A percentile compares a stretch with the other conserved stretches of the same genome.
Conservation (phyloP, 2,888 invertebrate genomes). For the Archaeoteleia sp. region DNA sequence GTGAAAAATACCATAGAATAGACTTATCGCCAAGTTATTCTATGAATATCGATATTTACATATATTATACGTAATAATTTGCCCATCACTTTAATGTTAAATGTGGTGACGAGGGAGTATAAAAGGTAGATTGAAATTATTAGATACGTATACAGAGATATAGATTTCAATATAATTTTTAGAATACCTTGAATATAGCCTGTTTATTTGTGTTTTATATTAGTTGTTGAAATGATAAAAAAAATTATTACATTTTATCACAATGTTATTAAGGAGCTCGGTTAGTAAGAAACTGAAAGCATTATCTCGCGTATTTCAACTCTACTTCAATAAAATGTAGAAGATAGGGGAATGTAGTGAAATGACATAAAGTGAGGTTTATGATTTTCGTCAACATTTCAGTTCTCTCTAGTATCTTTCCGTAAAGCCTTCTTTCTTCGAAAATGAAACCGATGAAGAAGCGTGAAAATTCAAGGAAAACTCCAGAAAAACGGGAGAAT, state of each 20-base stretch:
- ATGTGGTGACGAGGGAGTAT: too few relatives aligned
- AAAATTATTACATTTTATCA: constrained; percentile 31
- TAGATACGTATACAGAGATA: too few relatives aligned
- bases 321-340: constrained; percentile 22
- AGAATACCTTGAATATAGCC: too few relatives aligned
- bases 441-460: constrained; percentile 13
- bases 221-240: constrained; percentile 22
- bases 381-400: constrained; percentile 51
- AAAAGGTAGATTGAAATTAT: too few relatives aligned
- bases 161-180: background rate
- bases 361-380: constrained; percentile 37
- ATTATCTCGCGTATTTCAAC: constrained; percentile 30
- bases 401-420: constrained; percentile 42
- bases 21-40: constrained; percentile 25
- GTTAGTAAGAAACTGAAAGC: constrained; percentile 16
- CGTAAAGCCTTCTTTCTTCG: constrained; percentile 10
- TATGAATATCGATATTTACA: too few relatives aligned
- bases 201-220: too few relatives aligned
- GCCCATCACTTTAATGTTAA: too few relatives aligned
- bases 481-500: constrained; percentile 15
- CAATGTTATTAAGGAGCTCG: constrained; percentile 17
- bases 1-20: background rate
- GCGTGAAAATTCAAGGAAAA: constrained; percentile 33
- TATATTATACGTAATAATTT: too few relatives aligned
- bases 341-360: constrained; percentile 19